Base-by-base conservation (phyloP, 2,888 invertebrate species). In the Exephanes ischioxanthus region DNA sequence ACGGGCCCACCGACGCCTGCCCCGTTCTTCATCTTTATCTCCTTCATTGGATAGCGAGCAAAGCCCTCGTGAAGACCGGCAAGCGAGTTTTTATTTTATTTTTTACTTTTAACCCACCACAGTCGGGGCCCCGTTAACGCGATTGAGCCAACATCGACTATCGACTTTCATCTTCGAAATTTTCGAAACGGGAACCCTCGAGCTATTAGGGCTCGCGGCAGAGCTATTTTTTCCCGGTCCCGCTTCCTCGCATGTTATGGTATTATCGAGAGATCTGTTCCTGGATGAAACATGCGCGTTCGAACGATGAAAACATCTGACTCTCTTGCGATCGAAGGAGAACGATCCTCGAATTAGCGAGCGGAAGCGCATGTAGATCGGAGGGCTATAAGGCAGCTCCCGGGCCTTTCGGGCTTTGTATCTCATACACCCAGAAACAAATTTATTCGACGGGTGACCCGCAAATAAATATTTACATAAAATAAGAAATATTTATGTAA, bases 121-220 rank as follows among this genome's bases (percentile, higher is more conserved):
- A 51, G 16, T 37, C 37, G 66, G 66, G 53, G 67, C 53, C 67
- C 67, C 67, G 67, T 77, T 77, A 66, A 67, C 67, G 80, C 79
- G 73, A 87, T 88, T 84, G 80, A 84, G 73, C 83, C 79, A 80
- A 71, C 66, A 70, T 41, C 61, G 45, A 63, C 77, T 83, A 81
- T 88, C 88, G 84, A 88, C 83, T 83, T 83, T 85, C 83, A 86
- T 84, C 86, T 84, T 84, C 68, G 58, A 77, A 80, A 84, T 83
- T 85, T 84, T 81, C 84, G 82, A 80, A 84, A 51, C 81, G 45
- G 80, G n/a, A 48, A 61, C 71, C 63, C 63, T 70, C 45, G 53
- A 76, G 61, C 70, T 58, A 68, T 68, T 61, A 76, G 68, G 71
- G 53, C 67, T 76, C 66, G 67, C 76, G 76, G 66, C 66, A 22